A percentile compares a stretch with the other conserved stretches of the same genome.
These are phyloP conservation scores for Paratrypauchen microcephalus DNA, from an alignment of 2,797 vertebrate species.

Conservation along the genomic window DNA sequence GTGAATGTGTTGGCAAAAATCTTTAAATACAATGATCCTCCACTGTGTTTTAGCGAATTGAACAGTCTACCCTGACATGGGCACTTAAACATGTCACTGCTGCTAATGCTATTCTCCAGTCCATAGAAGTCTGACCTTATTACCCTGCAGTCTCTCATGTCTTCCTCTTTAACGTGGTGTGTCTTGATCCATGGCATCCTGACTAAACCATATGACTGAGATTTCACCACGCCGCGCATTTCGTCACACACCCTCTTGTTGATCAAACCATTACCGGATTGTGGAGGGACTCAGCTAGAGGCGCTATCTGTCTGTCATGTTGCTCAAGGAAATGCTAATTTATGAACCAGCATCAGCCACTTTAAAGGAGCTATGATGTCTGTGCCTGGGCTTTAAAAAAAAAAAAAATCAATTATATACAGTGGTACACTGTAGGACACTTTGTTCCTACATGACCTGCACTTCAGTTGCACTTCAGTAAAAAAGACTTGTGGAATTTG, in stretches of 20 bases:
- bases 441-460: too few species aligned
- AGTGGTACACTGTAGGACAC: too few species aligned
- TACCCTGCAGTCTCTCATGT: not conserved
- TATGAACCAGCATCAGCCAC: too few species aligned
- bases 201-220: constrained; percentile 27
- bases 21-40: too few species aligned
- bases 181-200: constrained; percentile 15
- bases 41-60: too few species aligned
- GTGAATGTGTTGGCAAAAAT: too few species aligned
- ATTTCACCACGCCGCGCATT: constrained; percentile 15
- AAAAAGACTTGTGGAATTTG: too few species aligned
- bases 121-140: not conserved
- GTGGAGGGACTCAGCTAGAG: constrained; percentile 20
- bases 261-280: constrained; percentile 33
- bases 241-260: constrained; percentile 15
- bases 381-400: not conserved
- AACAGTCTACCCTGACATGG: too few species aligned
- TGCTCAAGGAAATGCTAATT: constrained; percentile 10
- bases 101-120: not conserved
- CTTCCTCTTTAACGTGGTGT: constrained; percentile 15
- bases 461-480: too few species aligned
- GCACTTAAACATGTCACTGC: not conserved
- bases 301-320: constrained; percentile 16
- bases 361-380: not conserved
- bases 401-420: too few species aligned